phyloP scores from a whole-genome alignment of 2,888 invertebrate species.

The Plutella xylostella region DNA sequence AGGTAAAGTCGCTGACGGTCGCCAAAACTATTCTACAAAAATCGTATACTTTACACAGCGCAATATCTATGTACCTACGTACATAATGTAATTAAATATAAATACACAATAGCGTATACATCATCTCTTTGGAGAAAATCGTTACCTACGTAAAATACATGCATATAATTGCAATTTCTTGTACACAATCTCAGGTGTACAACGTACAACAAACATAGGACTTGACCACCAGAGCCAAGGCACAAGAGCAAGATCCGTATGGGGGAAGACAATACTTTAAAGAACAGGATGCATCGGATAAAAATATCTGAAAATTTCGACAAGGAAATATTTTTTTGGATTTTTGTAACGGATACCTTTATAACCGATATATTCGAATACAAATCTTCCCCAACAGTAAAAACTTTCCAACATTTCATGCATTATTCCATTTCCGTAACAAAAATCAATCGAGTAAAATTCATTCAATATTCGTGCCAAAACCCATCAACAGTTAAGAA shows the following conservation, averaged over 20 bases:
- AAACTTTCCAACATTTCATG: constrained; percentile 20
- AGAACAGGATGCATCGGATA: no score
- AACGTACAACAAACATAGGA: constrained; percentile 32
- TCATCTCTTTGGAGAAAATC: constrained; percentile 60
- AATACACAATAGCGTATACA: constrained; percentile 38
- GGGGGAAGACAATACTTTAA: no score
- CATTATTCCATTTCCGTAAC: constrained; percentile 22
- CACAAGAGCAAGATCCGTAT: constrained; percentile 57
- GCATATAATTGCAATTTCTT: constrained; percentile 20
- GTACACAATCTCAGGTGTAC: no score
- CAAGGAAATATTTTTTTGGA: no score
- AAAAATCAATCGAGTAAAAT: constrained; percentile 18
- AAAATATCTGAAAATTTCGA: no score
- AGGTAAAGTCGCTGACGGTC: constrained; percentile 29
- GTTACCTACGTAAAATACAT: constrained; percentile 27
- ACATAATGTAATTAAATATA: constrained; percentile 35
- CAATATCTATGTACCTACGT: constrained; percentile 46
- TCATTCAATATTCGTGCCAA: constrained; percentile 53
- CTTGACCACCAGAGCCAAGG: constrained; percentile 56
- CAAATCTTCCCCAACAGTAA: no score
- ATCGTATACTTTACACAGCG: constrained; percentile 65
- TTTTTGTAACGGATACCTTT: no score
- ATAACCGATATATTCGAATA: constrained; percentile 35
- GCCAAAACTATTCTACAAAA: constrained; percentile 37
- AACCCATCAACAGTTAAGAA: constrained; percentile 36